These are phyloP conservation scores for Cotesia glomerata DNA, from an alignment of 1,140 invertebrate genomes.

Conservation along the genomic window DNA sequence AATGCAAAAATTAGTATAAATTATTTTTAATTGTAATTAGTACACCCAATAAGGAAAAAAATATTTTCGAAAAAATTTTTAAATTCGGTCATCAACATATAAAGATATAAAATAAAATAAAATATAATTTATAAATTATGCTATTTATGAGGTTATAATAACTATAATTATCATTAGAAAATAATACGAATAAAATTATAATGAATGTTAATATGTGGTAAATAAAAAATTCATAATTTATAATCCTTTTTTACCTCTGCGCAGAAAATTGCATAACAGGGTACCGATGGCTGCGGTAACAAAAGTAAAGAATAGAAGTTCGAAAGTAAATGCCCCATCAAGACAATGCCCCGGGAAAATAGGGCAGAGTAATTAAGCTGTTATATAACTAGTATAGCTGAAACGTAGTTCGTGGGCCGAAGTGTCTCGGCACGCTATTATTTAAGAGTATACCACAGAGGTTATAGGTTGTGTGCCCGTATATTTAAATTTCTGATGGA, in stretches of 20 bases:
- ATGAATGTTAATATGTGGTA: no score
- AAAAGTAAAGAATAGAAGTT: constrained; percentile 25
- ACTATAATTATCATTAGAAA: no score
- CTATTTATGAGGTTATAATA: no score
- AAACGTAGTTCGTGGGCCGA: constrained; percentile 43
- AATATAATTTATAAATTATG: no score
- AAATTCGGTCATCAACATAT: no score
- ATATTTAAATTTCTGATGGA: neutral
- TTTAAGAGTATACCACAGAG: constrained; percentile 17
- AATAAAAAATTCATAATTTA: no score
- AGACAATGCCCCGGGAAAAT: constrained; percentile 58
- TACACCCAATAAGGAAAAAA: no score
- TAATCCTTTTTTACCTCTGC: neutral
- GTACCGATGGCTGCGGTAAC: constrained; percentile 17
- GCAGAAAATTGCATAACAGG: constrained; percentile 17
- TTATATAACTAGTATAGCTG: constrained; percentile 52
- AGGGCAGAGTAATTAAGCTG: constrained; percentile 57
- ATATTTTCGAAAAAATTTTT: no score
- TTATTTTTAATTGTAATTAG: no score
- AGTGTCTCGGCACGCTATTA: constrained; percentile 38
- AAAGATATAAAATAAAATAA: no score
- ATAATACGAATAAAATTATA: no score
- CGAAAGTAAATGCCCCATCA: constrained; percentile 51
- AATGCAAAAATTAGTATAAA: no score
- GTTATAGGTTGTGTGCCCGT: constrained; percentile 21